phyloP scores from a whole-genome alignment of 2,797 vertebrate species.

The Monodelphis domestica region DNA sequence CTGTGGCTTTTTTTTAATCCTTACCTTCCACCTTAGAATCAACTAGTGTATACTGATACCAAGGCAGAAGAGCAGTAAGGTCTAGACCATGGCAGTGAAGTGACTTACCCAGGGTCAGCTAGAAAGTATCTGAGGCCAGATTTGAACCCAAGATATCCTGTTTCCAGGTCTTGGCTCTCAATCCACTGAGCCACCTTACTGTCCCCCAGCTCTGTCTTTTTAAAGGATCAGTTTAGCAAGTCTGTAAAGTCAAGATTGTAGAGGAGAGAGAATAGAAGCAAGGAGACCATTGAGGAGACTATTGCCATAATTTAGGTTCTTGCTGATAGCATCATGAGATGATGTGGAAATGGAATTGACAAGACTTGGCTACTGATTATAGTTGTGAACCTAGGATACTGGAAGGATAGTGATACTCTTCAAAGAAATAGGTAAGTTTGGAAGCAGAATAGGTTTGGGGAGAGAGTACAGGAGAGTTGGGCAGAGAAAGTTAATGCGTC shows the following conservation, averaged over 20 bases:
- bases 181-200: too few species aligned
- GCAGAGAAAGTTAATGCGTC: neutral
- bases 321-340: neutral
- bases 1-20: too few species aligned
- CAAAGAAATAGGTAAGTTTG: neutral
- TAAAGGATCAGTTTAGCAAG: neutral
- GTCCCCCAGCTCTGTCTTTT: neutral
- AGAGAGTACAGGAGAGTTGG: neutral
- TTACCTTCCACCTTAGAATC: too few species aligned
- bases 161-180: too few species aligned
- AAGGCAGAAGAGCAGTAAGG: too few species aligned
- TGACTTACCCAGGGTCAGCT: too few species aligned
- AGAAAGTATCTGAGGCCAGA: too few species aligned
- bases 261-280: neutral
- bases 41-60: too few species aligned
- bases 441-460: neutral
- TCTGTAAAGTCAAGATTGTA: neutral
- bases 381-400: neutral
- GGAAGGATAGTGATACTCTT: neutral
- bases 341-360: neutral
- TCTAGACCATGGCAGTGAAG: too few species aligned
- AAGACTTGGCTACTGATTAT: neutral
- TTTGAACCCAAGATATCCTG: too few species aligned
- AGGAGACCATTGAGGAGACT: neutral
- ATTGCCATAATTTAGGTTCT: neutral